Conservation (phyloP, 2,888 invertebrate species). For the Euspilapteryx auroguttella region DNA sequence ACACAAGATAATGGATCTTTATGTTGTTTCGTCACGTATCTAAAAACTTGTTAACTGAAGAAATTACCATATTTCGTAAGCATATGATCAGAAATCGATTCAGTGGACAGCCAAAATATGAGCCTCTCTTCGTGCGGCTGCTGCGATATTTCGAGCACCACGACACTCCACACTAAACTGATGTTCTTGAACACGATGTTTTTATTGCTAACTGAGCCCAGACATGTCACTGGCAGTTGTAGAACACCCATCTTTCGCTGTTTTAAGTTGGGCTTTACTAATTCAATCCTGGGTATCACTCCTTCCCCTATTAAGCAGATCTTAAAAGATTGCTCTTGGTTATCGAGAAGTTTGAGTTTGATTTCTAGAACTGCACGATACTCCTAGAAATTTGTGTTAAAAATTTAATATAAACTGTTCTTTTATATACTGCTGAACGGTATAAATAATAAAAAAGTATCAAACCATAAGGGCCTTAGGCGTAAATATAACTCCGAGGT, state of each 20-base stretch:
- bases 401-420: slow-evolving; percentile 1
- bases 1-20: too few relatives aligned
- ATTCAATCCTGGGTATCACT: slow-evolving; percentile 36
- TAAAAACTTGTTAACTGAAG: slow-evolving; percentile 4
- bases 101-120: slow-evolving; percentile 28
- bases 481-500: slow-evolving; percentile 34
- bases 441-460: too few relatives aligned
- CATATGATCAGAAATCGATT: slow-evolving; percentile 15
- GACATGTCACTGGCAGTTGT: slow-evolving; percentile 37
- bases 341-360: slow-evolving; percentile 34
- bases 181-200: slow-evolving; percentile 34
- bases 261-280: slow-evolving; percentile 23
- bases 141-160: slow-evolving; percentile 19
- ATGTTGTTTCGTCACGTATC: background rate
- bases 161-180: slow-evolving; percentile 24
- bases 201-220: slow-evolving; percentile 30
- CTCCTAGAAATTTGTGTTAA: slow-evolving; percentile 21
- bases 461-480: slow-evolving; percentile 35
- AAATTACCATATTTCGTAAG: slow-evolving; percentile 23
- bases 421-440: too few relatives aligned
- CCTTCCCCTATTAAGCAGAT: slow-evolving; percentile 48
- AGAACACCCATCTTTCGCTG: slow-evolving; percentile 22
- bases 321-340: slow-evolving; percentile 34
- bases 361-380: slow-evolving; percentile 45
- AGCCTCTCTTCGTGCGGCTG: slow-evolving; percentile 20